phyloP scores from a whole-genome alignment of 2,888 invertebrate genomes.

The Parnassius smintheus region DNA sequence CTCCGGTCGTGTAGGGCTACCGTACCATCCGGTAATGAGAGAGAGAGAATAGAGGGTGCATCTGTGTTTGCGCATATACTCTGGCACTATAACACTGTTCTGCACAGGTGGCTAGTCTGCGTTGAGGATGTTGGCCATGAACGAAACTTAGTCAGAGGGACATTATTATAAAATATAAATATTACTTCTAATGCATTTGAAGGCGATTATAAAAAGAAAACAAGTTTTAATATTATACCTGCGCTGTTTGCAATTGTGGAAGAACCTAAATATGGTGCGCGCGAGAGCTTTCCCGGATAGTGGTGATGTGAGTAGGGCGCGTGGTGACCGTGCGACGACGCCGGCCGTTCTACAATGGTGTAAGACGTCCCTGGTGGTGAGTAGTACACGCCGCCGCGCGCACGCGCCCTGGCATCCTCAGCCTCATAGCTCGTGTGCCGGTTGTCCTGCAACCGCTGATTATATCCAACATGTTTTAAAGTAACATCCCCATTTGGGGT shows the following conservation, averaged over 20 bases:
- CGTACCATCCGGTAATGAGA: no score
- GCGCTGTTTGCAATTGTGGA: conserved; percentile 80
- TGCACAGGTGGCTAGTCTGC: no score
- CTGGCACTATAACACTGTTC: no score
- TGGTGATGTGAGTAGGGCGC: conserved; percentile 82
- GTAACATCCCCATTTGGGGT: background rate
- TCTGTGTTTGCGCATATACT: no score
- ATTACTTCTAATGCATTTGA: no score
- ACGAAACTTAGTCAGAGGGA: no score
- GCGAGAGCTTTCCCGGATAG: conserved; percentile 70
- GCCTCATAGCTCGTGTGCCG: conserved; percentile 76
- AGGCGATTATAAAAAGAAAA: no score
- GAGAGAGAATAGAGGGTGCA: no score
- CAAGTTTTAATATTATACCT: conserved; percentile 41
- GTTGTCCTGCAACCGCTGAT: conserved; percentile 72
- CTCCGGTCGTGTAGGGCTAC: no score
- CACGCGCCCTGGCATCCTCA: conserved; percentile 74
- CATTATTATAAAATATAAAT: no score
- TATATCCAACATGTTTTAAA: conserved; percentile 38
- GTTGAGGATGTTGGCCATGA: no score
- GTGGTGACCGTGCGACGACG: conserved; percentile 86
- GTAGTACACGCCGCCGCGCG: conserved; percentile 88
- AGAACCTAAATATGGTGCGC: conserved; percentile 86
- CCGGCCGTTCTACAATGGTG: conserved; percentile 91
- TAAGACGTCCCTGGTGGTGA: conserved; percentile 94